These are phyloP conservation scores for Lutjanus campechanus DNA, from an alignment of 2,797 vertebrate species.

Conservation along the genomic window DNA sequence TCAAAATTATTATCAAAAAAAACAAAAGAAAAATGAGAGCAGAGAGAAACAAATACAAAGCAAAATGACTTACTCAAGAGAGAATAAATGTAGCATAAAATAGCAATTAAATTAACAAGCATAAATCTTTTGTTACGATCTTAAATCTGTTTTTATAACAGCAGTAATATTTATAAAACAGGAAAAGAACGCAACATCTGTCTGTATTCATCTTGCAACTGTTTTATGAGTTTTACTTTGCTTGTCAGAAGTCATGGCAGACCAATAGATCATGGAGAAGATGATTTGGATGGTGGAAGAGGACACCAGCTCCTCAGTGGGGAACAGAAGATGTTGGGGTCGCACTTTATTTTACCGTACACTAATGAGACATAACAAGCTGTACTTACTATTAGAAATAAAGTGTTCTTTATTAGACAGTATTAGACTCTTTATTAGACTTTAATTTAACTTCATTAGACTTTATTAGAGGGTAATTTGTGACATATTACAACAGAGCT, in stretches of 20 bases:
- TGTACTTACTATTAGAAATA: too few relatives aligned
- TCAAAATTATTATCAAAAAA: background rate
- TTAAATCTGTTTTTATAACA: conserved; percentile 35
- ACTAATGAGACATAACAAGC: too few relatives aligned
- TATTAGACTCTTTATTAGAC: too few relatives aligned
- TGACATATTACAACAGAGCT: too few relatives aligned
- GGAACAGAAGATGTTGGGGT: too few relatives aligned
- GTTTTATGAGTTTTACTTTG: background rate
- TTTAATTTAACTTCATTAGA: too few relatives aligned
- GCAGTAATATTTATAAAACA: conserved; percentile 21
- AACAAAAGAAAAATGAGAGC: background rate
- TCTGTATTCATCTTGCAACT: background rate
- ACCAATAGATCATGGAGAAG: background rate
- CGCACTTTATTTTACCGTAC: too few relatives aligned
- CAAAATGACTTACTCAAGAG: conserved; percentile 4
- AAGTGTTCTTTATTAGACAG: too few relatives aligned
- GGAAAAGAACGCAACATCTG: conserved; percentile 1
- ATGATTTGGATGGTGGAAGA: background rate
- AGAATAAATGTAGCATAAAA: conserved; percentile 29
- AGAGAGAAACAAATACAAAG: too few relatives aligned
- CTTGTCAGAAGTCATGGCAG: background rate
- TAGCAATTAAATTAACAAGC: conserved; percentile 42
- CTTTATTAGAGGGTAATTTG: too few relatives aligned
- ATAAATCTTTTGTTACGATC: conserved; percentile 19
- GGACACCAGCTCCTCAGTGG: background rate